These are phyloP conservation scores for Nudaria mundana DNA, from an alignment of 2,888 invertebrate species.

Conservation along the genomic window DNA sequence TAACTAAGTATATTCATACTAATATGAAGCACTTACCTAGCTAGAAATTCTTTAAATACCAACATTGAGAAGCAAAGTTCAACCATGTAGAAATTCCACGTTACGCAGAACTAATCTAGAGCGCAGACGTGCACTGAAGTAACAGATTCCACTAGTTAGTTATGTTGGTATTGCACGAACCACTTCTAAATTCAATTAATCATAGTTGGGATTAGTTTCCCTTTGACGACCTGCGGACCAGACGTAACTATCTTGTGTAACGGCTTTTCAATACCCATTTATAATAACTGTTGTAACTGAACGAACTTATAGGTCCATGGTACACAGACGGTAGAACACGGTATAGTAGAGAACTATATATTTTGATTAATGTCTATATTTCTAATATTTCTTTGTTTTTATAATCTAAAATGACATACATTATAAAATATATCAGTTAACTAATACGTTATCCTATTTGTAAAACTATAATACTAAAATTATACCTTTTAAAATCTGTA, in stretches of 20 bases:
- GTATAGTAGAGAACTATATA: neutral
- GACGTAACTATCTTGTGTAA: slow-evolving; percentile 61
- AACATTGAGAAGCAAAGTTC: slow-evolving; percentile 44
- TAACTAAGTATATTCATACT: no score
- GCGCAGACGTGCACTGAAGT: slow-evolving; percentile 51
- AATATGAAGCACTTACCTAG: no score
- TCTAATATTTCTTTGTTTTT: no score
- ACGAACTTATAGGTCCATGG: neutral
- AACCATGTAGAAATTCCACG: slow-evolving; percentile 41
- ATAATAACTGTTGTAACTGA: slow-evolving; percentile 20
- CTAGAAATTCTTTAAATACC: slow-evolving; percentile 38
- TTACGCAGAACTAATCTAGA: slow-evolving; percentile 36
- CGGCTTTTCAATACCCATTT: slow-evolving; percentile 42
- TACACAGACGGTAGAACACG: no score
- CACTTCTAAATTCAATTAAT: slow-evolving; percentile 74
- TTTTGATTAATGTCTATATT: neutral
- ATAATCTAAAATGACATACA: no score
- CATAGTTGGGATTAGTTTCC: slow-evolving; percentile 74
- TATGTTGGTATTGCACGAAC: slow-evolving; percentile 52
- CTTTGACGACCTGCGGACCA: slow-evolving; percentile 63
- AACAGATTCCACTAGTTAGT: slow-evolving; percentile 54
- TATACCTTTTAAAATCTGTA: no score
- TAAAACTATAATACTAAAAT: no score
- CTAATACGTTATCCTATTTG: no score
- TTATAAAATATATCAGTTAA: no score